Evolutionary conservation across 2,888 invertebrate species (phyloP).

Genomic region (Pristionchus arcanus): DNA sequence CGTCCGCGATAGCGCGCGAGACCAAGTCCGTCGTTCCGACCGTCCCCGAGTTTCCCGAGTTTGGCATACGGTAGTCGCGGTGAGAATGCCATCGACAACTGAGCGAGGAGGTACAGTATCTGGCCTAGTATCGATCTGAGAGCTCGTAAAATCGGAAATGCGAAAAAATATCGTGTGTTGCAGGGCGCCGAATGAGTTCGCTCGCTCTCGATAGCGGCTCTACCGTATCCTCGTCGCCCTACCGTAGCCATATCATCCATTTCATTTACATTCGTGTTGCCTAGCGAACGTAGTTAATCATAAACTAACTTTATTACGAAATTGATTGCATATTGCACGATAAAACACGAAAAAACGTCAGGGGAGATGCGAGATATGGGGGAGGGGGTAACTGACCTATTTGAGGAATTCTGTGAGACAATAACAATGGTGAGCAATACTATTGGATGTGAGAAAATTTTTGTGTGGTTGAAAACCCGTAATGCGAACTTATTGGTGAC

Average conservation of each 20-base stretch:
- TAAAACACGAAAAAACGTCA: neutral
- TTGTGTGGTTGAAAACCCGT: neutral
- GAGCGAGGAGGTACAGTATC: constrained; percentile 38
- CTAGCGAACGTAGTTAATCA: neutral
- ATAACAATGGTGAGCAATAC: neutral
- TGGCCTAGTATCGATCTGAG: neutral
- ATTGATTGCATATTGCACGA: neutral
- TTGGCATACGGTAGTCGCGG: neutral
- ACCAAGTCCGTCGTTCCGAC: constrained; percentile 17
- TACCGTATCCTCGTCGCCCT: neutral
- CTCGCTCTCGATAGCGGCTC: neutral
- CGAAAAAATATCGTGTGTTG: neutral
- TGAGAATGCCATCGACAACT: constrained; percentile 9
- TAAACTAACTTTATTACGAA: constrained; percentile 30
- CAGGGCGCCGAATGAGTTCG: constrained; percentile 5
- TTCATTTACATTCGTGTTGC: neutral
- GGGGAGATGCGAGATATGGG: neutral
- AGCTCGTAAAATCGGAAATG: neutral
- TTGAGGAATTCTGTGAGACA: neutral
- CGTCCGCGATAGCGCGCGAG: constrained; percentile 3
- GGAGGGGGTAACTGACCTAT: neutral
- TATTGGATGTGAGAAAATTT: neutral
- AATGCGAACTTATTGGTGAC: neutral
- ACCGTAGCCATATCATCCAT: neutral
- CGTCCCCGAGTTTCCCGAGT: constrained; percentile 14